phyloP scores from a whole-genome alignment of 2,113 vertebrate species.

The Haliaeetus leucogaster region DNA sequence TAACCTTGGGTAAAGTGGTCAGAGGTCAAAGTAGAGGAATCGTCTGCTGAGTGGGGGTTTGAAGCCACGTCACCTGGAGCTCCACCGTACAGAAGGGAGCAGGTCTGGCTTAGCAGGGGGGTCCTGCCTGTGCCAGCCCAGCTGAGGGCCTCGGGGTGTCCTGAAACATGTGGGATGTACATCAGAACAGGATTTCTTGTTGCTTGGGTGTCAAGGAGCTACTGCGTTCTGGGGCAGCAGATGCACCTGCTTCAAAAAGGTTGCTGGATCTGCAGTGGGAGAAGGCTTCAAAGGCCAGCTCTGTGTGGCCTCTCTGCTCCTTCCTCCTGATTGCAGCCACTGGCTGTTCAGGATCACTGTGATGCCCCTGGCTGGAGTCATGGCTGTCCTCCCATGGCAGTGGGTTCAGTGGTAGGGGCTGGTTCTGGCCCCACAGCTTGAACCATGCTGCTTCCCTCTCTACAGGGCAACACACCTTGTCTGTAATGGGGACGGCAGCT shows the following conservation, averaged over 20 bases:
- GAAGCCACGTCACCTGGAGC: background rate
- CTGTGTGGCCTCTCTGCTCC: background rate
- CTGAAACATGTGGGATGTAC: background rate
- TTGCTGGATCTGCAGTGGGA: background rate
- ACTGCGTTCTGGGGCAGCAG: background rate
- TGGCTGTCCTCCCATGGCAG: background rate
- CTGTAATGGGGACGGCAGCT: background rate
- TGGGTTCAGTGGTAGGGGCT: background rate
- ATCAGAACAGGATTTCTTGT: background rate
- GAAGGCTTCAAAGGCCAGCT: background rate
- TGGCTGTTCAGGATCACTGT: background rate
- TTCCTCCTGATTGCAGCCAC: background rate
- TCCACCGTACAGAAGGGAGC: background rate
- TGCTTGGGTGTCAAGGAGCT: background rate
- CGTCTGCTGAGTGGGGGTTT: accelerated
- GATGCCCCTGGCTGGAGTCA: background rate
- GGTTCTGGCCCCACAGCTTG: background rate
- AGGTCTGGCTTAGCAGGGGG: background rate
- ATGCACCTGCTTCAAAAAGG: background rate
- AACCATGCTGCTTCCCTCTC: accelerated
- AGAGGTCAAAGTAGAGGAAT: background rate
- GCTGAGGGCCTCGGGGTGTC: background rate
- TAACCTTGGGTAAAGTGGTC: background rate
- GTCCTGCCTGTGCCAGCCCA: background rate
- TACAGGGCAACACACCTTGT: accelerated